Conservation (phyloP, 2,888 invertebrate species). For the Sinohyriopsis cumingii region DNA sequence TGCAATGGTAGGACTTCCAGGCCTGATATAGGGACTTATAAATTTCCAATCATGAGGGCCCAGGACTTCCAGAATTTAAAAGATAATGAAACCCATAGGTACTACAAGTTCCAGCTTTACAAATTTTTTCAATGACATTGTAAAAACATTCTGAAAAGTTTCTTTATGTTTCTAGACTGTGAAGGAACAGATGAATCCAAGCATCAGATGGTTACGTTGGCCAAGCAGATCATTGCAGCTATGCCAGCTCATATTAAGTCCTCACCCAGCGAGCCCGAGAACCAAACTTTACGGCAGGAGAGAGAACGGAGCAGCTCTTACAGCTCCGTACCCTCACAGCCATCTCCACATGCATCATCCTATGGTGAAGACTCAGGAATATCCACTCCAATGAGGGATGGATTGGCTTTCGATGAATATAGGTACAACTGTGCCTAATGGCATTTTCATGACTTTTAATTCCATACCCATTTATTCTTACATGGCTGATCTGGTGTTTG, state of each 20-base stretch:
- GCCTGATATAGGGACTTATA: too few species aligned
- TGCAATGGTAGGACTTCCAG: too few species aligned
- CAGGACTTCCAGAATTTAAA: too few species aligned
- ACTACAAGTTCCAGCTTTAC: too few species aligned
- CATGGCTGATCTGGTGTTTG: not conserved
- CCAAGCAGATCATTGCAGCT: conserved; percentile 98
- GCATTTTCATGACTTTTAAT: too few species aligned
- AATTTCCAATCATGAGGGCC: too few species aligned
- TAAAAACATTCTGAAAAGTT: too few species aligned
- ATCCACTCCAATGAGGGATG: conserved; percentile 69
- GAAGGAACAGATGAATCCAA: conserved; percentile 46
- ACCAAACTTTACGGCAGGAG: conserved; percentile 40
- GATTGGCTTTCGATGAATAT: conserved; percentile 68
- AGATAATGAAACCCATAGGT: too few species aligned
- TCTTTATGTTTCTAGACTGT: conserved; percentile 11
- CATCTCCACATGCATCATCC: conserved; percentile 56
- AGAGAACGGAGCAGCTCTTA: conserved; percentile 81
- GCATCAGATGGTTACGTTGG: conserved; percentile 80
- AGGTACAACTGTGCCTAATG: conserved; percentile 42
- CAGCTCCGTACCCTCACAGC: conserved; percentile 73
- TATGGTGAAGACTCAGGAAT: conserved; percentile 73
- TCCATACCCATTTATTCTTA: too few species aligned
- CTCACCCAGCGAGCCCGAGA: conserved; percentile 62
- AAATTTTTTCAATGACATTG: too few species aligned
- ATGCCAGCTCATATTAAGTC: conserved; percentile 98